A percentile compares a stretch with the other conserved stretches of the same genome.
Conservation (phyloP, 1,140 invertebrate genomes). For the Cydia splendana region DNA sequence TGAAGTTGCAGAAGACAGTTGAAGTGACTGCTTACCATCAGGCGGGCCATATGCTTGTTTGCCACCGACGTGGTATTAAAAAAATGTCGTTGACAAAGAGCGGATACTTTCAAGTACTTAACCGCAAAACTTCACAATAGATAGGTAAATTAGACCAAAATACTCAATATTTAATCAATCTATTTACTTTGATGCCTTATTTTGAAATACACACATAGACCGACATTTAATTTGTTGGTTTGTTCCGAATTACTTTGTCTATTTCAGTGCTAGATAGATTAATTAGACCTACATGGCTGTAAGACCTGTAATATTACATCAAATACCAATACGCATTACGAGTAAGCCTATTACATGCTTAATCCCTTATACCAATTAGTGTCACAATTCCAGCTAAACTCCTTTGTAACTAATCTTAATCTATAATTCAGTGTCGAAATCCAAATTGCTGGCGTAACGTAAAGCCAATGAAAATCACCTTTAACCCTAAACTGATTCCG, state of each 20-base stretch:
- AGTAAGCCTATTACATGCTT: not conserved
- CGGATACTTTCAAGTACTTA: too few relatives aligned
- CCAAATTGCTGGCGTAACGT: constrained; percentile 41
- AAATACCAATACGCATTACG: not conserved
- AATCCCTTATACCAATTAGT: not conserved
- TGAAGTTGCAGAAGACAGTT: too few relatives aligned
- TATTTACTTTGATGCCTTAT: too few relatives aligned
- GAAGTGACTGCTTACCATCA: too few relatives aligned
- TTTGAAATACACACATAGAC: too few relatives aligned
- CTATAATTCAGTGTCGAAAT: constrained; percentile 36
- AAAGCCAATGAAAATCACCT: constrained; percentile 58
- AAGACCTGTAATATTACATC: not conserved
- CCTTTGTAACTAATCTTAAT: constrained; percentile 20
- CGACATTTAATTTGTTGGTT: too few relatives aligned
- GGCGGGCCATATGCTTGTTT: too few relatives aligned
- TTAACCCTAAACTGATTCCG: constrained; percentile 68
- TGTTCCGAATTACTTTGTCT: not conserved
- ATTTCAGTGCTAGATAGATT: not conserved
- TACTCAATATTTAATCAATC: too few relatives aligned
- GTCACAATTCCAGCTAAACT: not conserved
- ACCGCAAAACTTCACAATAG: too few relatives aligned
- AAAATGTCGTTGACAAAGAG: too few relatives aligned
- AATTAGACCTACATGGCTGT: not conserved
- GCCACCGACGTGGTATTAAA: too few relatives aligned
- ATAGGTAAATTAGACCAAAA: too few relatives aligned